These are phyloP conservation scores for Microcebus lehilahytsara DNA, from an alignment of 2,113 vertebrate species.

Conservation along the genomic window DNA sequence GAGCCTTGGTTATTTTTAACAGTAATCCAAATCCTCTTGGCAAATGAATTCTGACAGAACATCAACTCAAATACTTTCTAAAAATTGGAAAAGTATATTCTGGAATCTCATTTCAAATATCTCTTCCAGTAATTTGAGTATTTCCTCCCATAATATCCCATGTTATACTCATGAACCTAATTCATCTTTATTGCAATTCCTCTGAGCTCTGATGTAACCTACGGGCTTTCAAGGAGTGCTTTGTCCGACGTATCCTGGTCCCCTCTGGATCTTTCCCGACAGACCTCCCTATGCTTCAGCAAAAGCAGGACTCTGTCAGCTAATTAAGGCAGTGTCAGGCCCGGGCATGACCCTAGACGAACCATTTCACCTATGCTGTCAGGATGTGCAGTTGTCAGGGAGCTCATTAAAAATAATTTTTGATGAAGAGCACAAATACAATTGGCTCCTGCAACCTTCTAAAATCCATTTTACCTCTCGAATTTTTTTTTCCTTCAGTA, in stretches of 20 bases:
- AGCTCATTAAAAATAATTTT: slow-evolving; percentile 48
- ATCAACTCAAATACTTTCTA: background rate
- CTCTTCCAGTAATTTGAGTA: background rate
- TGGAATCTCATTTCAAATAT: background rate
- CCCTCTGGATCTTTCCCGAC: background rate
- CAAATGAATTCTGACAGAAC: background rate
- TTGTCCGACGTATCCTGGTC: background rate
- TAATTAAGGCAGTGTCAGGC: background rate
- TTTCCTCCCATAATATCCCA: background rate
- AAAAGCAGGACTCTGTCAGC: background rate
- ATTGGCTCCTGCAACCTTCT: background rate
- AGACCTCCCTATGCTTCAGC: background rate
- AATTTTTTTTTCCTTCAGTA: background rate
- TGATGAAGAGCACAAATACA: slow-evolving; percentile 3
- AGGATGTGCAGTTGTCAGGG: background rate
- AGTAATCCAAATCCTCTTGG: background rate
- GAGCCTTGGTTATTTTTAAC: too few relatives aligned
- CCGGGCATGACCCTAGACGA: background rate
- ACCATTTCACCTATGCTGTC: background rate
- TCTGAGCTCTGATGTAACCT: background rate
- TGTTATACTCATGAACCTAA: background rate
- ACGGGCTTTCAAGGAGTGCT: background rate
- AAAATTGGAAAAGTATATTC: background rate
- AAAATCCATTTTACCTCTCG: background rate
- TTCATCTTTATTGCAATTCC: background rate